These are phyloP conservation scores for Parauchenoglanis punctatus DNA, from an alignment of 2,797 vertebrate species.

Conservation along the genomic window DNA sequence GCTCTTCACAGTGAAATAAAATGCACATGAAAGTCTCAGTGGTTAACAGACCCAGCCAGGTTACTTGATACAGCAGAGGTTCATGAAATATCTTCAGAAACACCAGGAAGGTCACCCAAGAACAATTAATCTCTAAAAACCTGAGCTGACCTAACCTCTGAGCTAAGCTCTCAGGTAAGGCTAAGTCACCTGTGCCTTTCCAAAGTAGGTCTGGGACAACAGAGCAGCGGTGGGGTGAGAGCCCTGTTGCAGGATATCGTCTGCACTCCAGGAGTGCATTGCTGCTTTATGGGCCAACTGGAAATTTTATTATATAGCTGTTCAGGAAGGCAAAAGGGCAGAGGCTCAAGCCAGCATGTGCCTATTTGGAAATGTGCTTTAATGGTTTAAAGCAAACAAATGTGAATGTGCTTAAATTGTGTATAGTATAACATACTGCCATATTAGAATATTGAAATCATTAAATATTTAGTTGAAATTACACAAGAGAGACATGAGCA, in stretches of 20 bases:
- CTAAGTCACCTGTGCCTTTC: slow-evolving; percentile 10
- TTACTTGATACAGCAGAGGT: neutral
- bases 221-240: neutral
- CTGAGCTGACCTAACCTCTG: neutral
- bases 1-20: neutral
- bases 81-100: slow-evolving; percentile 5
- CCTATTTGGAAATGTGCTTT: neutral
- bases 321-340: neutral
- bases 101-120: neutral
- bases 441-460: neutral
- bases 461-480: neutral
- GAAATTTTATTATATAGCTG: neutral
- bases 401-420: neutral
- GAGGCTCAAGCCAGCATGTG: neutral
- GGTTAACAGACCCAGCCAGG: neutral
- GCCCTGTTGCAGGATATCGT: neutral
- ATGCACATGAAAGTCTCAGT: neutral
- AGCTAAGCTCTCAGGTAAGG: neutral
- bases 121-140: slow-evolving; percentile 2
- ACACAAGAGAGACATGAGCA: neutral
- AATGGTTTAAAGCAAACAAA: neutral
- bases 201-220: neutral
- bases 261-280: neutral
- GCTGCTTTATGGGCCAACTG: neutral
- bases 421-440: neutral